Evolutionary conservation across 2,888 invertebrate species (phyloP), one percentile per base, ranked within the genome.

Genomic region (Eulithis testata): DNA sequence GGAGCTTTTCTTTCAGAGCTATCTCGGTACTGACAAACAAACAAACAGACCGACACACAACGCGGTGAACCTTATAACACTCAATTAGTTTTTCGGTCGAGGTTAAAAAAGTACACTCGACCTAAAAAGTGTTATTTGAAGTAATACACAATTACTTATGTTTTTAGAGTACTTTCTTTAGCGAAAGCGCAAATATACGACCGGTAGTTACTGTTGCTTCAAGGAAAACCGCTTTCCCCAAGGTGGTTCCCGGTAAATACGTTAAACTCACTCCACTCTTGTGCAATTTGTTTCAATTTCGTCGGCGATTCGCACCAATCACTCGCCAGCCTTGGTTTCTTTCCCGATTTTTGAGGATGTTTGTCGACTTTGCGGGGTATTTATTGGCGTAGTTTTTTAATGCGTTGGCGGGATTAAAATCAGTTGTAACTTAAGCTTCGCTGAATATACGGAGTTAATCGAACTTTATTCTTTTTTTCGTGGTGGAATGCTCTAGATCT

Each of bases 261-360:
- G 59, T 75, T 70, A 69, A 68, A 73, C 72, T 73, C 72, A 68
- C 71, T 71, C 79, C 76, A 73, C 76, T 82, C 76, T 72, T 75
- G 73, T 76, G 76, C 83, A 78, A 86, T 87, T 84, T 83, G 81
- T 86, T 80, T 83, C 85, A 84, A 86, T 83, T 77, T 75, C 77
- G 75, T 68, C 68, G 68, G 66, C 73, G 73, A 70, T 75, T 77
- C 77, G 68, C 73, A 66, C 65, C 69, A 70, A 80, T 76, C 68
- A 73, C 71, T 73, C 72, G 70, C 64, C 61, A 31, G 56, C 68
- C 31, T 31, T 31, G 68, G 68, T 58, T 64, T 70, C 60, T 56
- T 52, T 68, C 61, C 57, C 54, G 31, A 65, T 65, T 75, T 72
- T 62, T 63, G 59, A 58, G 65, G 65, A 66, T 64, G 69, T 65